Evolutionary conservation across 2,113 vertebrate species (phyloP).

Genomic region (Psophia crepitans): DNA sequence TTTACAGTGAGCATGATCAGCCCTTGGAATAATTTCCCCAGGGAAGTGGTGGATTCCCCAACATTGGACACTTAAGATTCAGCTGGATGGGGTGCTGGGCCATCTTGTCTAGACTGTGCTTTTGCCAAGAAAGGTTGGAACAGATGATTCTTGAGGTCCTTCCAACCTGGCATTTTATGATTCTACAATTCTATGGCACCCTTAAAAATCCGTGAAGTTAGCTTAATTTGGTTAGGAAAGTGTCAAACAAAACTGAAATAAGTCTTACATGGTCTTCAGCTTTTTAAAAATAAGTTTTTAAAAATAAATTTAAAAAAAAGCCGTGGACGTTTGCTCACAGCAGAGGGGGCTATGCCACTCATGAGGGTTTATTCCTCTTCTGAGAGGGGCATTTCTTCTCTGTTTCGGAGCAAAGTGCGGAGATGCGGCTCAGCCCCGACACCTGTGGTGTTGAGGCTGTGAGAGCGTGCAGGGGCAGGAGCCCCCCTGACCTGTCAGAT

Average conservation of each 20-base stretch:
- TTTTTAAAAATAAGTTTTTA: neutral
- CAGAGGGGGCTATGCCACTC: accelerated
- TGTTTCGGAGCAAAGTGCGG: neutral
- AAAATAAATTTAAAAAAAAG: neutral
- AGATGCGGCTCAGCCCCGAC: neutral
- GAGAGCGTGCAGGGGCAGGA: neutral
- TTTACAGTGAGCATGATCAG: too few relatives aligned
- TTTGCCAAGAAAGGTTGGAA: too few relatives aligned
- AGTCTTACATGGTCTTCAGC: neutral
- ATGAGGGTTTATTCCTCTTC: neutral
- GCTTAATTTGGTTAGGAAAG: neutral
- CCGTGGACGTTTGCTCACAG: neutral
- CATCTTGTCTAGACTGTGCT: too few relatives aligned
- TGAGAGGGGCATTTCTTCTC: neutral
- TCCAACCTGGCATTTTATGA: too few relatives aligned
- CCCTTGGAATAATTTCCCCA: too few relatives aligned
- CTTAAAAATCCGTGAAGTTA: neutral
- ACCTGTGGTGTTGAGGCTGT: too few relatives aligned
- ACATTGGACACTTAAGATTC: too few relatives aligned
- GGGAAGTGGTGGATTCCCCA: too few relatives aligned
- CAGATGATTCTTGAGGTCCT: too few relatives aligned
- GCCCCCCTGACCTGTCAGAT: neutral
- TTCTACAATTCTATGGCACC: too few relatives aligned
- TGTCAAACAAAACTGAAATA: neutral
- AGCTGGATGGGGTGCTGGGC: too few relatives aligned